These are phyloP conservation scores for Puntigrus tetrazona DNA, from an alignment of 2,113 vertebrate genomes.

Conservation along the genomic window DNA sequence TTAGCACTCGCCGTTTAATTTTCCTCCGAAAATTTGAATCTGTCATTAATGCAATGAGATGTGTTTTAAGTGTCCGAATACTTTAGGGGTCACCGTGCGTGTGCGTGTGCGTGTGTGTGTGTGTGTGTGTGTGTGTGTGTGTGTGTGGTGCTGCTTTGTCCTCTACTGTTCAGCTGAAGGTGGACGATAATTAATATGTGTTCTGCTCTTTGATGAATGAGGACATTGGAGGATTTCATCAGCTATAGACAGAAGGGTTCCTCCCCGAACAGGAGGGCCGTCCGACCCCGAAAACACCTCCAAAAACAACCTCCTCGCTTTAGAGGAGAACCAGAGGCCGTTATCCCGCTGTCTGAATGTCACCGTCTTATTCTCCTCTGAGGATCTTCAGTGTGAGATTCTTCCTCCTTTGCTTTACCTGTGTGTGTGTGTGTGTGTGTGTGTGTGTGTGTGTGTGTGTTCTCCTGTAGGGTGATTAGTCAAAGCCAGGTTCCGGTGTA, in stretches of 20 bases:
- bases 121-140: slow-evolving; percentile 20
- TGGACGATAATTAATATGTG: slow-evolving; percentile 81
- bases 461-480: slow-evolving; percentile 67
- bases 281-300: slow-evolving; percentile 69
- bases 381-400: neutral
- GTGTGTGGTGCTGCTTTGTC: slow-evolving; percentile 57
- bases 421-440: slow-evolving; percentile 10
- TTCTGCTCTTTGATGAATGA: slow-evolving; percentile 78
- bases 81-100: slow-evolving; percentile 16
- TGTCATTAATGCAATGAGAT: slow-evolving; percentile 10
- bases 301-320: slow-evolving; percentile 51
- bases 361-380: slow-evolving; percentile 2
- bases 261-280: slow-evolving; percentile 70
- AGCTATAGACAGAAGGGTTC: slow-evolving; percentile 71
- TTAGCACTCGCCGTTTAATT: neutral
- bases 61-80: neutral
- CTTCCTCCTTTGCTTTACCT: neutral
- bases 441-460: slow-evolving; percentile 24
- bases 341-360: slow-evolving; percentile 35
- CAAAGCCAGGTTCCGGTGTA: slow-evolving; percentile 68
- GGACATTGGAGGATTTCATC: slow-evolving; percentile 77
- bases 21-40: neutral
- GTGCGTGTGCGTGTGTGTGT: slow-evolving; percentile 30
- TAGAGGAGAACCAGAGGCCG: slow-evolving; percentile 52
- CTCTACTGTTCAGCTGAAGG: slow-evolving; percentile 79